A percentile compares a stretch with the other conserved stretches of the same genome.
These are phyloP conservation scores for Bombus superbus DNA, from an alignment of 1,140 invertebrate species.

Conservation along the genomic window DNA sequence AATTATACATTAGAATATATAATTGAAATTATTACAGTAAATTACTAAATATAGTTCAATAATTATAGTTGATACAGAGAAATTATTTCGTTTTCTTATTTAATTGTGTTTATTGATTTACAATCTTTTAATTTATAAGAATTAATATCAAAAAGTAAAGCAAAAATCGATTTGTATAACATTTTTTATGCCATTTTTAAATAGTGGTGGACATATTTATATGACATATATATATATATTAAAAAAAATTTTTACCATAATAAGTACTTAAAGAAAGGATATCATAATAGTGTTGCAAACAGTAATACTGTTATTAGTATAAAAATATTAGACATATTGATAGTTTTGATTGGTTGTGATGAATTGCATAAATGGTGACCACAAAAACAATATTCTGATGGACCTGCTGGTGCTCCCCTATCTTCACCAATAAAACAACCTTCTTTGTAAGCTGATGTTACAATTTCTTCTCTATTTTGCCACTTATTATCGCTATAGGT, in stretches of 20 bases:
- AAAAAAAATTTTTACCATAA: not conserved
- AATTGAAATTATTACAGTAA: not conserved
- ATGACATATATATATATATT: not conserved
- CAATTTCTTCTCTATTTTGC: constrained; percentile 84
- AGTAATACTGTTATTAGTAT: constrained; percentile 27
- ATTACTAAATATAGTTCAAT: not conserved
- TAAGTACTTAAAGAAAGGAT: constrained; percentile 25
- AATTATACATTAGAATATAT: not conserved
- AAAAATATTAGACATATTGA: constrained; percentile 21
- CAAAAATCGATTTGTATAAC: not conserved
- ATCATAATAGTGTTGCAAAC: constrained; percentile 44
- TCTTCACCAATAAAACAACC: constrained; percentile 86
- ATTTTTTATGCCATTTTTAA: not conserved
- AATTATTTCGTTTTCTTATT: constrained; percentile 2
- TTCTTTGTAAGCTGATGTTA: constrained; percentile 85
- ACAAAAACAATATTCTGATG: constrained; percentile 87
- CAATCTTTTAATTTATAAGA: not conserved
- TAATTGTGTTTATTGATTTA: not conserved
- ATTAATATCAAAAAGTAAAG: not conserved
- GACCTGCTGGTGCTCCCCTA: constrained; percentile 83
- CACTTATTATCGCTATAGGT: constrained; percentile 84
- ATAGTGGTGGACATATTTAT: not conserved
- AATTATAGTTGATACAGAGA: not conserved
- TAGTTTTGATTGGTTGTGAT: constrained; percentile 32
- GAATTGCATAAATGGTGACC: constrained; percentile 85